phyloP scores from a whole-genome alignment of 2,888 invertebrate species.

The Sericinus montela region DNA sequence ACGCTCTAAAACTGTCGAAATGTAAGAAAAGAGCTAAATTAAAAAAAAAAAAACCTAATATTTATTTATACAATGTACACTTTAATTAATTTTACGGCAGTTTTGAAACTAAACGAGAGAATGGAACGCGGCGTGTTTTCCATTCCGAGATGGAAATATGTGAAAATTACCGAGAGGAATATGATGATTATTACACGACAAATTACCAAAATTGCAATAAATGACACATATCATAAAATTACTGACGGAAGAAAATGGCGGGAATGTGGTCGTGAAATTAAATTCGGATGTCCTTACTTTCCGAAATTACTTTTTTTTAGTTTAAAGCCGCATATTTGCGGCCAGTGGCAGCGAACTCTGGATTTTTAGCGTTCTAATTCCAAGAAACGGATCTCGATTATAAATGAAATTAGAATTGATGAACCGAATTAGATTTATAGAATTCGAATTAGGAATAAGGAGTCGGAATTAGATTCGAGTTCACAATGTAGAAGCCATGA shows the following conservation, averaged over 20 bases:
- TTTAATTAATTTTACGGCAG: background rate
- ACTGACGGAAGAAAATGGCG: background rate
- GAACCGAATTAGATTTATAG: too few relatives aligned
- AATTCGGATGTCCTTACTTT: background rate
- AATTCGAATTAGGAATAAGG: too few relatives aligned
- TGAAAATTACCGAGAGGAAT: background rate
- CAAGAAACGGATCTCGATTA: too few relatives aligned
- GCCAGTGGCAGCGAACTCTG: too few relatives aligned
- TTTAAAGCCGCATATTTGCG: too few relatives aligned
- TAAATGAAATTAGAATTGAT: too few relatives aligned
- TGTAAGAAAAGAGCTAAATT: too few relatives aligned
- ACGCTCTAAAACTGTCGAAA: too few relatives aligned
- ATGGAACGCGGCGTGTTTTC: background rate
- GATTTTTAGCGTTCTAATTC: too few relatives aligned
- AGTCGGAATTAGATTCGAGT: too few relatives aligned
- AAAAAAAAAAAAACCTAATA: background rate
- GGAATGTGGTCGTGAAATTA: background rate
- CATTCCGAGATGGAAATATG: background rate
- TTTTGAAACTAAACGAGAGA: background rate
- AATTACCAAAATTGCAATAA: background rate
- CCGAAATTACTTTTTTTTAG: background rate
- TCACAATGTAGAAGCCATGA: too few relatives aligned
- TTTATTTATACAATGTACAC: background rate
- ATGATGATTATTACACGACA: background rate
- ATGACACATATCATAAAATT: background rate